These are phyloP conservation scores for Lamprologus callipterus DNA, from an alignment of 2,113 vertebrate species.

Conservation along the genomic window DNA sequence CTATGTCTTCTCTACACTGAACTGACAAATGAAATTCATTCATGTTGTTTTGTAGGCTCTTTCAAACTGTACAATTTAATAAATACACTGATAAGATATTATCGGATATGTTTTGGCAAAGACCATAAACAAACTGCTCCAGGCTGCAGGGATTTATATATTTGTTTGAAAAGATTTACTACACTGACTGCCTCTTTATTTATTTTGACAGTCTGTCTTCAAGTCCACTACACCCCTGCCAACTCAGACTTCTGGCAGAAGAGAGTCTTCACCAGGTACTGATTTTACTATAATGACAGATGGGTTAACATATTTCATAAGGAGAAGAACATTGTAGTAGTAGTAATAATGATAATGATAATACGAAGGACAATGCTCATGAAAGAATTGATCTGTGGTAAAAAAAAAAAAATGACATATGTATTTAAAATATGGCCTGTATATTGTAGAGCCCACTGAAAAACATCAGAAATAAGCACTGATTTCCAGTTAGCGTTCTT, in stretches of 20 bases:
- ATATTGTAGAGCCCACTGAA: not conserved
- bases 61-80: not conserved
- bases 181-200: not conserved
- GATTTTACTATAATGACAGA: not conserved
- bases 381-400: not conserved
- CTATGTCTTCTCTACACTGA: not conserved
- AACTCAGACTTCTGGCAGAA: slow-evolving; percentile 31
- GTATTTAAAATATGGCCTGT: not conserved
- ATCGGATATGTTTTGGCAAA: not conserved
- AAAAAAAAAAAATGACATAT: not conserved
- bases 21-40: not conserved
- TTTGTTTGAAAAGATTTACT: not conserved
- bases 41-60: not conserved
- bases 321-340: not conserved
- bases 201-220: slow-evolving; percentile 20
- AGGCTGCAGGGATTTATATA: not conserved
- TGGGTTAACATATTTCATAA: not conserved
- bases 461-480: not conserved
- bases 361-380: not conserved
- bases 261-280: slow-evolving; percentile 73
- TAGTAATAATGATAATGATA: not conserved
- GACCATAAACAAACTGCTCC: not conserved
- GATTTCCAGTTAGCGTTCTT: not conserved
- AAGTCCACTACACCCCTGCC: slow-evolving; percentile 51
- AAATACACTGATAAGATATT: not conserved